Percentiles rank a stretch among this genome's conserved stretches.
These are phyloP conservation scores for Onychomys leucogaster DNA, from an alignment of 2,797 vertebrate genomes.

Conservation along the genomic window DNA sequence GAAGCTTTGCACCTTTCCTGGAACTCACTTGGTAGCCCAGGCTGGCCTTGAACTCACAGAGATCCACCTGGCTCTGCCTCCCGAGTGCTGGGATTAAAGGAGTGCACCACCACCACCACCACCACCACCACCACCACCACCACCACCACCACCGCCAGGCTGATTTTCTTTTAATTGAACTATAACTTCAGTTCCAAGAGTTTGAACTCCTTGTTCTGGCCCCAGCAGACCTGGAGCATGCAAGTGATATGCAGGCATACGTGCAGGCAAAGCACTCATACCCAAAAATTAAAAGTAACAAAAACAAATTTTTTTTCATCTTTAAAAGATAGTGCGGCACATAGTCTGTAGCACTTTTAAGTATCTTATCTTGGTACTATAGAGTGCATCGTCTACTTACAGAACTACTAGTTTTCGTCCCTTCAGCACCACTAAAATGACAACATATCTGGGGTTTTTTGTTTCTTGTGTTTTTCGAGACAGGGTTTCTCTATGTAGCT, in stretches of 20 bases:
- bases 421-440: neutral
- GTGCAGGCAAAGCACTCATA: neutral
- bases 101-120: too few species aligned
- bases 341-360: conserved; percentile 21
- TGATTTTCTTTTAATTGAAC: neutral
- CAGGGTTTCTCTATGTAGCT: too few species aligned
- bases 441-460: too few species aligned
- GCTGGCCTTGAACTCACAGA: too few species aligned
- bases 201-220: neutral
- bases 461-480: too few species aligned
- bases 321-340: neutral
- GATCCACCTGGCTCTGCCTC: too few species aligned
- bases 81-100: too few species aligned
- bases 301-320: neutral
- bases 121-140: too few species aligned
- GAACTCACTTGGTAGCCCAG: too few species aligned
- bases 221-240: neutral
- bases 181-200: neutral
- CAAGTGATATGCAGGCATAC: neutral
- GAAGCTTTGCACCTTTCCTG: too few species aligned
- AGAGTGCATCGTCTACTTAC: neutral
- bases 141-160: too few species aligned
- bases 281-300: neutral
- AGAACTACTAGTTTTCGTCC: neutral
- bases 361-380: neutral